phyloP scores from a whole-genome alignment of 2,113 vertebrate species.

The Tachysurus fulvidraco region DNA sequence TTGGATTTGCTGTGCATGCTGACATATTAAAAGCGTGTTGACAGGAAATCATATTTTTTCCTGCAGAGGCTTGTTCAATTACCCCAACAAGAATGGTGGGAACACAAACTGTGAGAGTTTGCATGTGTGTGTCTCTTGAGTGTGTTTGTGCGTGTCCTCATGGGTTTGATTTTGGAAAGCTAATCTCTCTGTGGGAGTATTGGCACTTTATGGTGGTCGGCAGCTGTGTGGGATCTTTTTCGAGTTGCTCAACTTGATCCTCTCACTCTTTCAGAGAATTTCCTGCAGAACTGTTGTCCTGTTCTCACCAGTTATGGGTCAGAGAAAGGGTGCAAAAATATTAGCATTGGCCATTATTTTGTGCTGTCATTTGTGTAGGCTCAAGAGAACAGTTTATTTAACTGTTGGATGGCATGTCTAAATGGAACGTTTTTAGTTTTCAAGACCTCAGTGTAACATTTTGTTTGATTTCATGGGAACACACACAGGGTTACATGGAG shows the following conservation, averaged over 20 bases:
- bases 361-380: not conserved
- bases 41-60: not conserved
- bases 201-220: slow-evolving; percentile 48
- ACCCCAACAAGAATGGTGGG: not conserved
- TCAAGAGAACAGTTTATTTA: slow-evolving; percentile 48
- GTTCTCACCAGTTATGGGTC: slow-evolving; percentile 28
- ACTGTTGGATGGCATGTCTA: not conserved
- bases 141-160: slow-evolving; percentile 7
- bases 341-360: slow-evolving; percentile 26
- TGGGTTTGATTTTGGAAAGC: slow-evolving; percentile 28
- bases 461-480: not conserved
- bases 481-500: not conserved
- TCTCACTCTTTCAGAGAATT: not conserved
- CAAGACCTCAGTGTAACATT: not conserved
- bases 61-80: slow-evolving; percentile 1
- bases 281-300: slow-evolving; percentile 21
- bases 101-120: not conserved
- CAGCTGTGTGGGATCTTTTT: slow-evolving; percentile 50
- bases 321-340: slow-evolving; percentile 22
- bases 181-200: slow-evolving; percentile 41
- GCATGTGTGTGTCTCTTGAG: not conserved
- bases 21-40: not conserved
- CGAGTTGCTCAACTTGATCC: slow-evolving; percentile 43
- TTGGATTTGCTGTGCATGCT: slow-evolving; percentile 1
- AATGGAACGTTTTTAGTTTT: not conserved